phyloP scores from a whole-genome alignment of 2,113 vertebrate genomes.

The Anseranas semipalmata region DNA sequence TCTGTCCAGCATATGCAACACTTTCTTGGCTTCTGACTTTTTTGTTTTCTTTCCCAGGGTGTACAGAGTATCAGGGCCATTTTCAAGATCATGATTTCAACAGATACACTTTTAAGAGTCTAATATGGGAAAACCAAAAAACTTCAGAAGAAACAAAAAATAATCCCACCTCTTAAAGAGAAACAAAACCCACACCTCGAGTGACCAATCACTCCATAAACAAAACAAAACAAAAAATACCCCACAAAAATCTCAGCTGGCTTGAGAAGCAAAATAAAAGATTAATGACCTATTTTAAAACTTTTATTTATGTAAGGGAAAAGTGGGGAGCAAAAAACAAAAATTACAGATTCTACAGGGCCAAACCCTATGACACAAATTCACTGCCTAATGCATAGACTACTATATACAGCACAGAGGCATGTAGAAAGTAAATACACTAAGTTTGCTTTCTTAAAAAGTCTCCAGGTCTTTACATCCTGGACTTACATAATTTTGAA shows the following conservation, averaged over 20 bases:
- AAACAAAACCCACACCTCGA: background rate
- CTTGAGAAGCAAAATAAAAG: constrained; percentile 16
- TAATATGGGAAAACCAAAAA: background rate
- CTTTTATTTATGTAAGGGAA: constrained; percentile 2
- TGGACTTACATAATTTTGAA: background rate
- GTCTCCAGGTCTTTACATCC: background rate
- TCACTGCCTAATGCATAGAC: background rate
- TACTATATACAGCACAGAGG: background rate
- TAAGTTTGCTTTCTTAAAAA: background rate
- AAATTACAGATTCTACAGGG: background rate
- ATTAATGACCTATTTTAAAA: constrained; percentile 11
- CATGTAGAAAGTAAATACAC: background rate
- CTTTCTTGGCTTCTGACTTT: background rate
- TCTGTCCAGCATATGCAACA: background rate
- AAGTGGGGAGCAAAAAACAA: constrained; percentile 3
- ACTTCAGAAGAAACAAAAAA: constrained; percentile 1
- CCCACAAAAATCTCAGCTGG: background rate
- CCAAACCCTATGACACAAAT: background rate
- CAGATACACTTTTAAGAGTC: background rate
- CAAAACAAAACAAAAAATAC: rapidly evolving
- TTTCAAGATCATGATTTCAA: background rate
- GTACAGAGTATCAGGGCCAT: background rate
- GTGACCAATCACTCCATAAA: constrained; percentile 10
- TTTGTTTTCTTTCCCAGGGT: background rate
- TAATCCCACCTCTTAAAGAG: background rate